These are phyloP conservation scores for Crocallis elinguaria DNA, from an alignment of 2,888 invertebrate species.

Conservation along the genomic window DNA sequence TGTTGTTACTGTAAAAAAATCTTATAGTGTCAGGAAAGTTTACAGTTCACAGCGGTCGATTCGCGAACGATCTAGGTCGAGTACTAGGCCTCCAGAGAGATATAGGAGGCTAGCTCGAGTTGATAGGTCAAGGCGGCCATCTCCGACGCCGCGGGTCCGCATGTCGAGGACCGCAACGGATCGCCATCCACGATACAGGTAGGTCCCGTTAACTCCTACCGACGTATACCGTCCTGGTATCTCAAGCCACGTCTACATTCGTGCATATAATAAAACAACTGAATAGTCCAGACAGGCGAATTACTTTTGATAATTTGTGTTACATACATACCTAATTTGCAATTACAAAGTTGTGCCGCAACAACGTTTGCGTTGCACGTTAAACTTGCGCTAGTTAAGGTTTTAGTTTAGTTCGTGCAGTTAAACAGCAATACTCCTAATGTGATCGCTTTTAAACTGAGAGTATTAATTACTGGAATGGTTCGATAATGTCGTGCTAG, in stretches of 20 bases:
- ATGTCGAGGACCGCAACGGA: slow-evolving; percentile 69
- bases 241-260: too few species aligned
- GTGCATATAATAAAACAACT: too few species aligned
- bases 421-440: slow-evolving; percentile 18
- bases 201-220: slow-evolving; percentile 68
- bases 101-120: slow-evolving; percentile 63
- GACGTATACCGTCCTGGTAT: slow-evolving; percentile 45
- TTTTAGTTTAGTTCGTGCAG: slow-evolving; percentile 11
- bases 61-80: slow-evolving; percentile 33
- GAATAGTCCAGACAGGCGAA: slow-evolving; percentile 7
- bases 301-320: slow-evolving; percentile 14
- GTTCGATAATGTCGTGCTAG: slow-evolving; percentile 40
- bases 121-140: slow-evolving; percentile 71
- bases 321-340: slow-evolving; percentile 37
- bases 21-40: slow-evolving; percentile 12
- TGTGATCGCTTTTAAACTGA: slow-evolving; percentile 29
- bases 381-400: slow-evolving; percentile 27
- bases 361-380: slow-evolving; percentile 24
- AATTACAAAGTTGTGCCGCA: slow-evolving; percentile 36
- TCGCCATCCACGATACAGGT: slow-evolving; percentile 60
- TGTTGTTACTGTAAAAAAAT: slow-evolving; percentile 13
- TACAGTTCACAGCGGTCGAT: slow-evolving; percentile 26
- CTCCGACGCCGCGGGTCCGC: slow-evolving; percentile 51
- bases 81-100: slow-evolving; percentile 63
- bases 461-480: slow-evolving; percentile 48